phyloP scores from a whole-genome alignment of 2,113 vertebrate genomes.

The Rhynchopsitta pachyrhyncha region DNA sequence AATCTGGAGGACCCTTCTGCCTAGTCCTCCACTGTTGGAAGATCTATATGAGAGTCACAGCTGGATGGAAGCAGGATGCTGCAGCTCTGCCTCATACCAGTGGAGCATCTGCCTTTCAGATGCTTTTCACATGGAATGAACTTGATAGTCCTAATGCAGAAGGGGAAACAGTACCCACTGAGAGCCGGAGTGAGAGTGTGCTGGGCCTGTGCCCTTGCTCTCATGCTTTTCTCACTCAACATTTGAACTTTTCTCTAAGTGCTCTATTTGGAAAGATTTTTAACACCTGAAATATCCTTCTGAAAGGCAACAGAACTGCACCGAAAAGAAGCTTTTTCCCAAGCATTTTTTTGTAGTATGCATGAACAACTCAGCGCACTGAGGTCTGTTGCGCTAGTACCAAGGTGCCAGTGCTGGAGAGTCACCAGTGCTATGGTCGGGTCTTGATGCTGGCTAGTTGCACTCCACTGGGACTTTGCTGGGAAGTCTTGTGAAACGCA shows the following conservation, averaged over 20 bases:
- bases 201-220: background rate
- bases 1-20: background rate
- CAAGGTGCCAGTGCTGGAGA: rapidly evolving
- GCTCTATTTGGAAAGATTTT: background rate
- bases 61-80: background rate
- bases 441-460: background rate
- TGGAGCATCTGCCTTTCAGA: background rate
- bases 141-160: background rate
- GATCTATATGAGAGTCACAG: background rate
- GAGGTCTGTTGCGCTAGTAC: rapidly evolving
- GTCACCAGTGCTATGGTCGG: rapidly evolving
- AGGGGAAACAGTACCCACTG: rapidly evolving
- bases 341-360: background rate
- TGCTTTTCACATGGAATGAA: background rate
- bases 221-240: background rate
- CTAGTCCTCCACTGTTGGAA: background rate
- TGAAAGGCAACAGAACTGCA: background rate
- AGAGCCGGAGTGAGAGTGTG: background rate
- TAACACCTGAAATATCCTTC: background rate
- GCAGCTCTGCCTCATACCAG: rapidly evolving
- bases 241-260: rapidly evolving
- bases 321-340: background rate
- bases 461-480: background rate
- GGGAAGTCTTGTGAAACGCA: background rate
- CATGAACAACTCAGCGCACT: rapidly evolving